Conservation (phyloP, 2,113 vertebrate species). For the Campylorhamphus procurvoides region DNA sequence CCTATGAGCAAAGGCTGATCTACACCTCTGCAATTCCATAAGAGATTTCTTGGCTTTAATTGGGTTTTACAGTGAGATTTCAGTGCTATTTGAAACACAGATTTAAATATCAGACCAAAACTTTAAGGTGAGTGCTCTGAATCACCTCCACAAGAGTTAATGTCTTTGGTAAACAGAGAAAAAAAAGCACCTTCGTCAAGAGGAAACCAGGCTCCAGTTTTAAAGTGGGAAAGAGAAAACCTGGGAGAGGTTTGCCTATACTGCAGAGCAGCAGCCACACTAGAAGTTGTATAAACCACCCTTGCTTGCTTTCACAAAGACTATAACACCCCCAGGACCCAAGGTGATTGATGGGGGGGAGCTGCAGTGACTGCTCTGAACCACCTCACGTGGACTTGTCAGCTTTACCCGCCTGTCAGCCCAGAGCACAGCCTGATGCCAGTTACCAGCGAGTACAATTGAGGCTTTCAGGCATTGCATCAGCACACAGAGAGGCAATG, state of each 20-base stretch:
- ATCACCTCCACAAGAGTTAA: background rate
- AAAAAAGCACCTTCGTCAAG: background rate
- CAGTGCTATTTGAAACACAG: background rate
- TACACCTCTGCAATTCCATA: background rate
- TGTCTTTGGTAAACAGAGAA: background rate
- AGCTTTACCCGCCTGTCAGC: background rate
- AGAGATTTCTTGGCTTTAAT: background rate
- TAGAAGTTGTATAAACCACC: accelerated
- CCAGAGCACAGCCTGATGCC: background rate
- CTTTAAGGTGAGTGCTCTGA: background rate
- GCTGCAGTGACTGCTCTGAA: background rate
- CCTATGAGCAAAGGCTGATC: background rate
- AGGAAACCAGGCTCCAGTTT: background rate
- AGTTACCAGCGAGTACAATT: background rate
- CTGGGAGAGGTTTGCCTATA: background rate
- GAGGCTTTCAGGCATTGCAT: background rate
- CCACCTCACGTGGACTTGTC: background rate
- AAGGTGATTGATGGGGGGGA: background rate
- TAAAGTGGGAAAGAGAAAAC: background rate
- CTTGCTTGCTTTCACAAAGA: background rate
- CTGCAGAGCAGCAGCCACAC: background rate
- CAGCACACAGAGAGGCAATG: background rate
- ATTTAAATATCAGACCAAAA: background rate
- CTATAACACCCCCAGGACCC: background rate
- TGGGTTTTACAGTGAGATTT: background rate